A percentile compares a stretch with the other conserved stretches of the same genome.
phyloP scores from a whole-genome alignment of 2,888 invertebrate species.

The Seira ritae region DNA sequence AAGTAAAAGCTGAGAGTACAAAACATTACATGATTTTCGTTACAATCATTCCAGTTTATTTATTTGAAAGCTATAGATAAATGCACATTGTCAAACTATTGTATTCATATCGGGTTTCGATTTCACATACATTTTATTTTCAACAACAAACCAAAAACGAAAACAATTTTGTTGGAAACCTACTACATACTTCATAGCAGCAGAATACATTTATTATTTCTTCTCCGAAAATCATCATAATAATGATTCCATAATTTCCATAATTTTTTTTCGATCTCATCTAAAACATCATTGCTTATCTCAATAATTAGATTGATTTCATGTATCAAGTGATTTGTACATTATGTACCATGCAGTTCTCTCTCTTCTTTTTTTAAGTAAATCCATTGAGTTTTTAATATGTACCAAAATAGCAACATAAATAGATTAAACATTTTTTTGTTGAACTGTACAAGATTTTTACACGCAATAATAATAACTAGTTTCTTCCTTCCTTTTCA shows the following conservation, averaged over 20 bases:
- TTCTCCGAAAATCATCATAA: background rate
- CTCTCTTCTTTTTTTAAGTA: conserved; percentile 38
- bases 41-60: conserved; percentile 52
- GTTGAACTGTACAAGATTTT: conserved; percentile 49
- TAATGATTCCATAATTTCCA: conserved; percentile 4
- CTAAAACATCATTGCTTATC: conserved; percentile 23
- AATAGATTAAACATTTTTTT: conserved; percentile 53
- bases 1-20: conserved; percentile 55
- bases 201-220: background rate
- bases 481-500: conserved; percentile 32
- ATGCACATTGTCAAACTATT: conserved; percentile 42
- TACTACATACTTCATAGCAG: background rate
- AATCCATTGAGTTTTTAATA: conserved; percentile 46
- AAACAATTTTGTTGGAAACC: conserved; percentile 17
- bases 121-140: conserved; percentile 13
- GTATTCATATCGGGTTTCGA: conserved; percentile 27
- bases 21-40: conserved; percentile 53
- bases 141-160: background rate
- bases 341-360: conserved; percentile 56
- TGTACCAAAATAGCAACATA: conserved; percentile 64
- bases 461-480: conserved; percentile 33
- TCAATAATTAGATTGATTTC: conserved; percentile 34
- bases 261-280: background rate
- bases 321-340: conserved; percentile 53
- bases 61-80: conserved; percentile 53